A percentile compares a stretch with the other conserved stretches of the same genome.
phyloP scores from a whole-genome alignment of 2,888 invertebrate genomes.

The Thereva nobilitata region DNA sequence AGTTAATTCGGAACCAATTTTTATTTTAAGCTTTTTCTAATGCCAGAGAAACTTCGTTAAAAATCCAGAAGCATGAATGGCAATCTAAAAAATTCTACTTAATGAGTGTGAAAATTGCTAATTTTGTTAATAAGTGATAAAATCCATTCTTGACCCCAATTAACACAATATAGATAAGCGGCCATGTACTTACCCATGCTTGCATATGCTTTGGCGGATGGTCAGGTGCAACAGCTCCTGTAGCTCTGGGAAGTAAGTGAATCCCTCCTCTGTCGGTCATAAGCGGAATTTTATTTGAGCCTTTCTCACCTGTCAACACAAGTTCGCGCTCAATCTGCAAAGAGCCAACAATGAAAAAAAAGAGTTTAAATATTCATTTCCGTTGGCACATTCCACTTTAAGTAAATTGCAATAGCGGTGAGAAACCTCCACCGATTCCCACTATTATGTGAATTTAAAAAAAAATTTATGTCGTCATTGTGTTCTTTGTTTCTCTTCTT shows the following conservation, averaged over 20 bases:
- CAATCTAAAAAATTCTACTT: no score
- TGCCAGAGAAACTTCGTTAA: no score
- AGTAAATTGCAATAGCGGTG: constrained; percentile 9
- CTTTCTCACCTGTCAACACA: constrained; percentile 73
- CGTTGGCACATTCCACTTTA: constrained; percentile 14
- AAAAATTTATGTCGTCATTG: constrained; percentile 3
- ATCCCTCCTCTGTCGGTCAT: constrained; percentile 63
- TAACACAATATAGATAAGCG: no score
- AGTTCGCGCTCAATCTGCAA: constrained; percentile 77
- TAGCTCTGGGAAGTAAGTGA: constrained; percentile 50
- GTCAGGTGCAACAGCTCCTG: constrained; percentile 72
- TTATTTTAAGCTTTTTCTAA: no score
- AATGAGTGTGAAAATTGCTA: no score
- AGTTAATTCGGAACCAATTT: no score
- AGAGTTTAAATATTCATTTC: constrained; percentile 24
- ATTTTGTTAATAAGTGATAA: no score
- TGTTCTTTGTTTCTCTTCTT: constrained; percentile 15
- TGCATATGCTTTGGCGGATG: constrained; percentile 74
- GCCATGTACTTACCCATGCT: constrained; percentile 63
- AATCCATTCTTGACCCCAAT: no score
- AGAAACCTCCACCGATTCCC: constrained; percentile 36
- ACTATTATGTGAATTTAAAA: constrained; percentile 21
- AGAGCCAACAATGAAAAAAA: constrained; percentile 5
- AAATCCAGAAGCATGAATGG: no score
- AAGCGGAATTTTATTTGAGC: constrained; percentile 77